Evolutionary conservation across 2,888 invertebrate species (phyloP).

Genomic region (Seladonia tumulorum): DNA sequence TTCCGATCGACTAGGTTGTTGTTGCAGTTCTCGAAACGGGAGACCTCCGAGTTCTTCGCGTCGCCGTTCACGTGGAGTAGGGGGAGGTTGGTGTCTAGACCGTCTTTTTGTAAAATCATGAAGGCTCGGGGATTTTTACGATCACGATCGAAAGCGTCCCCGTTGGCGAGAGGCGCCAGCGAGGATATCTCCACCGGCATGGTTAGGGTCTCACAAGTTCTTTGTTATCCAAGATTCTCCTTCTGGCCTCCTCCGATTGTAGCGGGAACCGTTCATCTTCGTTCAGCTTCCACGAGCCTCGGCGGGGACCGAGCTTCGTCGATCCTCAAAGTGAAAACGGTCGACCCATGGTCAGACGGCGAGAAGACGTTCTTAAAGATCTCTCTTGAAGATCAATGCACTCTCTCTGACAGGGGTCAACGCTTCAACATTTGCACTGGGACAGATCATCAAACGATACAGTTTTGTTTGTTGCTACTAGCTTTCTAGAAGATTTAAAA

Average conservation of each 20-base stretch:
- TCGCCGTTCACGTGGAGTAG: constrained; percentile 76
- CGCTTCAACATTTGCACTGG: not conserved
- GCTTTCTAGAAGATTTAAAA: not conserved
- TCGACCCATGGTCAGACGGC: constrained; percentile 6
- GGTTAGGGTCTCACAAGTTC: not conserved
- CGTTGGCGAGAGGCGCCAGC: constrained; percentile 68
- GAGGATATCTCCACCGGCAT: constrained; percentile 81
- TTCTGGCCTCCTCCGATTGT: not conserved
- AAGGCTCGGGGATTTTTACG: constrained; percentile 76
- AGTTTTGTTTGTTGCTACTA: not conserved
- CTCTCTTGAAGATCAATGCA: not conserved
- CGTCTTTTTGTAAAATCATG: constrained; percentile 79
- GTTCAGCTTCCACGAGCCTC: not conserved
- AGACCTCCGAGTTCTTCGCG: constrained; percentile 10
- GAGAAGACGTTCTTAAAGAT: not conserved
- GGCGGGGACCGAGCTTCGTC: not conserved
- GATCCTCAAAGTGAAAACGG: constrained; percentile 28
- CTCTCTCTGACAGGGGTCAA: not conserved
- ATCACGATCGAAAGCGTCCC: constrained; percentile 66
- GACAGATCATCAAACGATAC: not conserved
- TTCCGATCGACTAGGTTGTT: constrained; percentile 76
- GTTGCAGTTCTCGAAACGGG: constrained; percentile 49
- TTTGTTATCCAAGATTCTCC: not conserved
- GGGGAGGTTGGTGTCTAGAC: constrained; percentile 76
- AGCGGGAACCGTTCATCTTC: not conserved